A percentile compares a stretch with the other conserved stretches of the same genome.
phyloP scores from a whole-genome alignment of 2,113 vertebrate genomes.

The Cottus gobio region DNA sequence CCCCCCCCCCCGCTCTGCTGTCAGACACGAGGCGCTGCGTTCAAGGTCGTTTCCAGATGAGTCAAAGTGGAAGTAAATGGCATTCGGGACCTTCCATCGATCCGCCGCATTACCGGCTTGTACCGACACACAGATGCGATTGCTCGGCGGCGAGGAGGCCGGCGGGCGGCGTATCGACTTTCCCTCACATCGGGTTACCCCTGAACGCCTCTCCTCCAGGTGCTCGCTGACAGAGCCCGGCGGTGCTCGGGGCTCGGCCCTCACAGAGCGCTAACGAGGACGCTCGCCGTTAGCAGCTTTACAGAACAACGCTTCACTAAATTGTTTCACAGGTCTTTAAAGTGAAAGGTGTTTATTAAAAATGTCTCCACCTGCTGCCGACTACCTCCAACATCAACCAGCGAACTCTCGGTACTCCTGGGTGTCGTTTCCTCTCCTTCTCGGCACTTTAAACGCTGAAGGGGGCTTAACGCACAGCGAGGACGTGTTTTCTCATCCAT shows the following conservation, averaged over 20 bases:
- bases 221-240: background rate
- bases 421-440: background rate
- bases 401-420: background rate
- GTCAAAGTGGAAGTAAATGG: conserved; percentile 68
- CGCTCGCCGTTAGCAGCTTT: background rate
- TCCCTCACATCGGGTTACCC: conserved; percentile 6
- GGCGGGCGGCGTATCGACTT: conserved; percentile 16
- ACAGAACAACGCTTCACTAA: background rate
- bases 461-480: background rate
- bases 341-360: background rate
- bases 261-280: too few species aligned
- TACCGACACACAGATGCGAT: conserved; percentile 74
- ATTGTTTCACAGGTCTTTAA: background rate
- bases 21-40: background rate
- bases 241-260: background rate
- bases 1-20: background rate
- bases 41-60: conserved; percentile 58
- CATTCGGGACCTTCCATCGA: conserved; percentile 32
- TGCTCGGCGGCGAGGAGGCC: conserved; percentile 35
- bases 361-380: background rate
- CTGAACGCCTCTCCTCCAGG: background rate
- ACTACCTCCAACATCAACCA: too few species aligned
- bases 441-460: background rate
- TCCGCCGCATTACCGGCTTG: conserved; percentile 51
- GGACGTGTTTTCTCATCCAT: background rate